phyloP scores from a whole-genome alignment of 2,888 invertebrate genomes.

The Auanema freiburgensis region DNA sequence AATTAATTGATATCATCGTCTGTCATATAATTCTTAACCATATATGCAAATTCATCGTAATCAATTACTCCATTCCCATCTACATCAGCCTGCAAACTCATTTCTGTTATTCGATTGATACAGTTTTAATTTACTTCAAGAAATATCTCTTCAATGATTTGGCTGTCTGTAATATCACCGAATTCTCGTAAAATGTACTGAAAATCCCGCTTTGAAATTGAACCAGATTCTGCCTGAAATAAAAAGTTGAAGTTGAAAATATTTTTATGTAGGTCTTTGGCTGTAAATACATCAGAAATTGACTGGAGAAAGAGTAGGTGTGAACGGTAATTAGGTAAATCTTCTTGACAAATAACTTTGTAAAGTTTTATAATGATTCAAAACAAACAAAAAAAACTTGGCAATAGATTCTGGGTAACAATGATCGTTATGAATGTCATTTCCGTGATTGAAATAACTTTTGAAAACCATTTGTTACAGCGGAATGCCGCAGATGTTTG shows the following conservation, averaged over 20 bases:
- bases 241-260: constrained; percentile 5
- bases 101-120: neutral
- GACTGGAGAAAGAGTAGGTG: neutral
- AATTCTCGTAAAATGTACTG: constrained; percentile 59
- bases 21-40: constrained; percentile 61
- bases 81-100: constrained; percentile 47
- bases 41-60: constrained; percentile 62
- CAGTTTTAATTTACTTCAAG: constrained; percentile 30
- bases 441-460: too few species aligned
- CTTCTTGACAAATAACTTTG: too few species aligned
- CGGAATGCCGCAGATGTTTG: too few species aligned
- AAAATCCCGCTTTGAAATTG: constrained; percentile 59
- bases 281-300: neutral
- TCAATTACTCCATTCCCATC: constrained; percentile 62
- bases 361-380: too few species aligned
- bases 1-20: constrained; percentile 54
- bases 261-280: neutral
- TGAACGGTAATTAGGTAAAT: neutral
- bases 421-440: too few species aligned
- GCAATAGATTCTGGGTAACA: too few species aligned
- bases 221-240: constrained; percentile 56
- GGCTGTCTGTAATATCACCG: constrained; percentile 58
- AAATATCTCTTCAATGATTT: constrained; percentile 61
- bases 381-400: too few species aligned
- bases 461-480: too few species aligned